These are phyloP conservation scores for Euproctis similis DNA, from an alignment of 2,888 invertebrate genomes.

Conservation along the genomic window DNA sequence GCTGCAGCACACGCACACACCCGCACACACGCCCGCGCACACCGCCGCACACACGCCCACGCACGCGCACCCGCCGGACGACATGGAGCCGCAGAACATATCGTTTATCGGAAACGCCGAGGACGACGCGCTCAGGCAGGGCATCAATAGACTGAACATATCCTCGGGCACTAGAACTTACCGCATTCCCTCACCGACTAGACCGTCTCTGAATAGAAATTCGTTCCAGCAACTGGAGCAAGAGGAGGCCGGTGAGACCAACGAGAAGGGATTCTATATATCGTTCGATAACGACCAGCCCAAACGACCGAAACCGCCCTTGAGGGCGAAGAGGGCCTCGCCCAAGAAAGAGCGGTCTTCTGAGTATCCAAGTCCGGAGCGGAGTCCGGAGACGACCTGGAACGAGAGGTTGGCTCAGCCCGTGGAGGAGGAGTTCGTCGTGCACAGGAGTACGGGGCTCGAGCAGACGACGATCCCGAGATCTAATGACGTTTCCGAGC, in stretches of 20 bases:
- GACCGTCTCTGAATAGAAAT: slow-evolving; percentile 81
- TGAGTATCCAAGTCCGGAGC: slow-evolving; percentile 46
- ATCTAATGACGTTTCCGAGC: slow-evolving; percentile 33
- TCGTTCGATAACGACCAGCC: slow-evolving; percentile 93
- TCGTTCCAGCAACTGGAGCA: slow-evolving; percentile 79
- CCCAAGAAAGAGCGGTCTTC: slow-evolving; percentile 81
- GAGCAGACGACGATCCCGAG: slow-evolving; percentile 24
- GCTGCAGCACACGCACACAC: slow-evolving; percentile 58
- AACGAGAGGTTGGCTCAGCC: slow-evolving; percentile 32
- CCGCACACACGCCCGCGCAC: slow-evolving; percentile 76
- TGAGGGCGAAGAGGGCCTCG: slow-evolving; percentile 83
- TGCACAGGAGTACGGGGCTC: slow-evolving; percentile 26
- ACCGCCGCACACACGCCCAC: slow-evolving; percentile 66
- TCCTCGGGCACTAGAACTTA: slow-evolving; percentile 92
- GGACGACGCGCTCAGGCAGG: slow-evolving; percentile 75
- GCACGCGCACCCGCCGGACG: slow-evolving; percentile 79
- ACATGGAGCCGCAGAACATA: slow-evolving; percentile 95
- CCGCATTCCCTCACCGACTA: slow-evolving; percentile 91
- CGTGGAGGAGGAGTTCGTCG: slow-evolving; percentile 35
- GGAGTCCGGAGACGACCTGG: slow-evolving; percentile 48
- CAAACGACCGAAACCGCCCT: slow-evolving; percentile 90
- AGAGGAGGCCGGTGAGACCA: slow-evolving; percentile 57
- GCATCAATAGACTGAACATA: slow-evolving; percentile 86
- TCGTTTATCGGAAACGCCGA: slow-evolving; percentile 88
- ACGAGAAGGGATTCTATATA: slow-evolving; percentile 93